phyloP scores from a whole-genome alignment of 2,888 invertebrate genomes.

The Clusia tigrina region DNA sequence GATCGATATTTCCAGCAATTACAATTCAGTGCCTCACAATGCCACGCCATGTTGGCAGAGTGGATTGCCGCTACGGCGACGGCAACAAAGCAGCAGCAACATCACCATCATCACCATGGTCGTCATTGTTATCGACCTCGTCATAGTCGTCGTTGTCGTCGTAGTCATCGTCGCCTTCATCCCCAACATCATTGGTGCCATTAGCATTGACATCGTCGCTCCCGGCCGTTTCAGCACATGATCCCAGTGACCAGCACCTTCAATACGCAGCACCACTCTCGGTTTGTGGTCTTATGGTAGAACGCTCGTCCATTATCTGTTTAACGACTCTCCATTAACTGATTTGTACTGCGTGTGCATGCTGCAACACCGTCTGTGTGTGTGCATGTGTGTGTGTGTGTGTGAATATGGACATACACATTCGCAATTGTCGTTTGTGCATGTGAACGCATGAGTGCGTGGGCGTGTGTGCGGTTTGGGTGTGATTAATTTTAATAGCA shows the following conservation, averaged over 20 bases:
- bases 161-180: conserved; percentile 14
- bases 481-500: neutral
- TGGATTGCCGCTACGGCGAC: neutral
- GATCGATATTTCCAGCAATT: conserved; percentile 57
- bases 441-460: neutral
- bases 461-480: neutral
- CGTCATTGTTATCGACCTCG: conserved; percentile 5
- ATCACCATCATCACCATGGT: no score
- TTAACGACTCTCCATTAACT: conserved; percentile 57
- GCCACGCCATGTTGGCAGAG: conserved; percentile 26
- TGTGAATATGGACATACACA: neutral
- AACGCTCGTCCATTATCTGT: conserved; percentile 51
- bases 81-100: no score
- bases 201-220: conserved; percentile 32
- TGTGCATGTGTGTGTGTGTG: conserved; percentile 21
- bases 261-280: neutral
- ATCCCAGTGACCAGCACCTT: neutral
- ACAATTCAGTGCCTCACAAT: conserved; percentile 59
- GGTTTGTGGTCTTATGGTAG: conserved; percentile 5
- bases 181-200: conserved; percentile 29
- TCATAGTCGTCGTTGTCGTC: conserved; percentile 1
- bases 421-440: neutral
- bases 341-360: conserved; percentile 3
- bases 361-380: neutral
- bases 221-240: neutral